Percentiles rank a stretch among this genome's conserved stretches.
Evolutionary conservation across 2,888 invertebrate species (phyloP).

Genomic region (Polymixis flavicincta): DNA sequence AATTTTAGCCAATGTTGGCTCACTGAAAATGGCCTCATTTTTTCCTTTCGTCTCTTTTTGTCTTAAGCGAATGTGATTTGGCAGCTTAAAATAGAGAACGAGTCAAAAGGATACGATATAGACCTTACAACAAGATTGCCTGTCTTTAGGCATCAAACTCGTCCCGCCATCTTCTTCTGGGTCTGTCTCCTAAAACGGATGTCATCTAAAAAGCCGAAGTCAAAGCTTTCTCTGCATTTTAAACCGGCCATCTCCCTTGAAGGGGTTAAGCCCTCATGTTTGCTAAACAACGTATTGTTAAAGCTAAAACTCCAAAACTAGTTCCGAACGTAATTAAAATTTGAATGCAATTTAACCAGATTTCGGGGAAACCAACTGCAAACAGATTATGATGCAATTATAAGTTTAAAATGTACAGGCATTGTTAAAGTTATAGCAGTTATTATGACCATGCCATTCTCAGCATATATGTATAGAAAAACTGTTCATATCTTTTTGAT

Average conservation of each 20-base stretch:
- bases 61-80: no score
- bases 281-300: constrained; percentile 16
- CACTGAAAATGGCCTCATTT: no score
- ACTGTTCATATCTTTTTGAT: neutral
- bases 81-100: no score
- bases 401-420: constrained; percentile 3
- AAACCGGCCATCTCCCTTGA: no score
- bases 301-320: constrained; percentile 35
- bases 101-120: no score
- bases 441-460: neutral
- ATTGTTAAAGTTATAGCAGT: neutral
- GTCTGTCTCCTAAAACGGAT: neutral
- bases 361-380: constrained; percentile 11
- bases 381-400: constrained; percentile 16
- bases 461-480: neutral
- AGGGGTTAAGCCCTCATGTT: neutral
- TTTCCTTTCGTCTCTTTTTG: no score
- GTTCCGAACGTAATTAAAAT: constrained; percentile 46
- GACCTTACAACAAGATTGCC: no score
- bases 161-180: neutral
- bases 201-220: neutral
- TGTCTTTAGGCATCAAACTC: neutral
- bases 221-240: neutral
- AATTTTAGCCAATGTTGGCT: no score
- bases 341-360: constrained; percentile 47